Evolutionary conservation across 2,888 invertebrate genomes (phyloP).

Genomic region (Megaustenia siamemsis): DNA sequence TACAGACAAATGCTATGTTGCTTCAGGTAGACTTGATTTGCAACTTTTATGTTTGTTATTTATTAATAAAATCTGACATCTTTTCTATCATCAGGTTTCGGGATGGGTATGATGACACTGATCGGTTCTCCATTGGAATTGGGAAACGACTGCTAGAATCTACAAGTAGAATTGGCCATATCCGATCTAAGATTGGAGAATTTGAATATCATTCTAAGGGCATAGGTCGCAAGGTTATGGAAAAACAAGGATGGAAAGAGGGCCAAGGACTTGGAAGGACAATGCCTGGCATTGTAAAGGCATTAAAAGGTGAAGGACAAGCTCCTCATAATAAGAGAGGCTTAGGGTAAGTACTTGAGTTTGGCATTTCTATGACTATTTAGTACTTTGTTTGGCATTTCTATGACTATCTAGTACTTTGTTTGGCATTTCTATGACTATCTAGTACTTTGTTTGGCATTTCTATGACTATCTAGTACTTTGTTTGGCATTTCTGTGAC

Average conservation of each 20-base stretch:
- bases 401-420: too few relatives aligned
- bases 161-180: neutral
- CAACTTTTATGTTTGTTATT: neutral
- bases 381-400: too few relatives aligned
- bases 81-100: constrained; percentile 55
- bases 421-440: too few relatives aligned
- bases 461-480: too few relatives aligned
- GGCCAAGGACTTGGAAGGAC: constrained; percentile 81
- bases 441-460: too few relatives aligned
- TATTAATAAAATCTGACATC: neutral
- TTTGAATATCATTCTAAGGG: constrained; percentile 81
- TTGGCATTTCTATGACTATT: too few relatives aligned
- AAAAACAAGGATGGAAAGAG: constrained; percentile 82
- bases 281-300: constrained; percentile 77
- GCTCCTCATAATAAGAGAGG: constrained; percentile 72
- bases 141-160: neutral
- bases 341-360: constrained; percentile 73
- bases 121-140: constrained; percentile 65
- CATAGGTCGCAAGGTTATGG: constrained; percentile 81
- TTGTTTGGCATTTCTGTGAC: too few relatives aligned
- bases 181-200: constrained; percentile 71
- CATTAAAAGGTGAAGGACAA: constrained; percentile 77
- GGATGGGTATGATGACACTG: constrained; percentile 68
- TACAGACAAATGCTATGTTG: neutral
- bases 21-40: too few relatives aligned